Evolutionary conservation across 2,888 invertebrate species (phyloP), one percentile per base, ranked within the genome.

Genomic region (Synanthedon andrenaeformis): DNA sequence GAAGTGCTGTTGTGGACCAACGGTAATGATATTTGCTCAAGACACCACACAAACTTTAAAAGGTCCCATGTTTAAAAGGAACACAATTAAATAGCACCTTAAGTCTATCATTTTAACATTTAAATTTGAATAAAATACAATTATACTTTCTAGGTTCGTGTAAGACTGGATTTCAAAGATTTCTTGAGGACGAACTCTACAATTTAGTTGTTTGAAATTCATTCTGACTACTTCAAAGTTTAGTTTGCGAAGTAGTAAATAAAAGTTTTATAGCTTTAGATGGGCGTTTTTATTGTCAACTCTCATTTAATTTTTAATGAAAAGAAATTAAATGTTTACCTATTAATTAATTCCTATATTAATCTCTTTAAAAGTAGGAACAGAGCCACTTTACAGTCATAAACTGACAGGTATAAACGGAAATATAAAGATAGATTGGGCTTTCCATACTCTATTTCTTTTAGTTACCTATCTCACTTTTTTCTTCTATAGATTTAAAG

Each of bases 11-110:
- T 79, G 80, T 80, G 73, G 79, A 79, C 75, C 65, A 62, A 66
- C 72, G 59, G 72, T 82, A 82, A 83, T 82, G 77, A 81, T 80
- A 79, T 82, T 82, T 82, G 76, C 80, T 70, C 68, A 66, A 67
- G 69, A 69, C 62, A 58, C 57, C 56, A 14, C 42, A 49, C 51
- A 54, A 57, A 57, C 41, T 51, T 41, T 53, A 53, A 67, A 79
- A 74, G 54, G 61, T 56, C 54, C 42, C 59, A 75, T 57, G 58
- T 62, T 55, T 17, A 14, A 17, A 49, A 8, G 49, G 45, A 12
- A 17, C 49, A 17, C 23, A 13, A 13, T 45, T 13, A 14, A 45
- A 49, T 12, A 19, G 19, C 6, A 49, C 17, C 19, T 49, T 49
- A 14, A 49, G 17, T 54, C 52, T 64, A 56, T 1, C 0, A 0